These are phyloP conservation scores for Pomatostomus ruficeps DNA, from an alignment of 2,113 vertebrate species.

Conservation along the genomic window DNA sequence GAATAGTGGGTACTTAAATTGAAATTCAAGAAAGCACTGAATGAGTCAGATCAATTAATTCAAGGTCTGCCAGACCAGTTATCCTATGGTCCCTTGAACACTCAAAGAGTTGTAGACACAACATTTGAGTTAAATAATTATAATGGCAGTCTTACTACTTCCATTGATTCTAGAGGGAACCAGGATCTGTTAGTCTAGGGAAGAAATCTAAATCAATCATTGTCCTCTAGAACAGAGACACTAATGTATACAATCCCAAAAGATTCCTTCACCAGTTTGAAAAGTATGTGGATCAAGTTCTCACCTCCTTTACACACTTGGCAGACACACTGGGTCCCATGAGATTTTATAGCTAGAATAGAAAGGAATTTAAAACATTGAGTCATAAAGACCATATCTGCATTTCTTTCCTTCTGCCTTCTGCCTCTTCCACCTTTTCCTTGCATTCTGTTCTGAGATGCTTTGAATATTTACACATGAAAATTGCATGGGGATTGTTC, in stretches of 20 bases:
- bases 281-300: not conserved
- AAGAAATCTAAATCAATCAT: slow-evolving; percentile 32
- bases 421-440: not conserved
- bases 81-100: slow-evolving; percentile 48
- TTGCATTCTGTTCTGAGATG: not conserved
- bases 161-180: slow-evolving; percentile 36
- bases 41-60: slow-evolving; percentile 55
- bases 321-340: not conserved
- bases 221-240: slow-evolving; percentile 1
- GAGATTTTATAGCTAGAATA: not conserved
- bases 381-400: not conserved
- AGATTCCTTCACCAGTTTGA: not conserved
- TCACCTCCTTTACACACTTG: not conserved
- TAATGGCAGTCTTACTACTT: not conserved
- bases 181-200: not conserved
- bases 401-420: not conserved
- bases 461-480: not conserved
- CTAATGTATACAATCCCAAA: not conserved
- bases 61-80: slow-evolving; percentile 34
- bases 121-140: slow-evolving; percentile 41
- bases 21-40: slow-evolving; percentile 55
- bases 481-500: not conserved
- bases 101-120: slow-evolving; percentile 19
- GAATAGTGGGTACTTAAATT: slow-evolving; percentile 8
- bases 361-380: not conserved